phyloP scores from a whole-genome alignment of 2,888 invertebrate species.

The Cephus sareptanus region DNA sequence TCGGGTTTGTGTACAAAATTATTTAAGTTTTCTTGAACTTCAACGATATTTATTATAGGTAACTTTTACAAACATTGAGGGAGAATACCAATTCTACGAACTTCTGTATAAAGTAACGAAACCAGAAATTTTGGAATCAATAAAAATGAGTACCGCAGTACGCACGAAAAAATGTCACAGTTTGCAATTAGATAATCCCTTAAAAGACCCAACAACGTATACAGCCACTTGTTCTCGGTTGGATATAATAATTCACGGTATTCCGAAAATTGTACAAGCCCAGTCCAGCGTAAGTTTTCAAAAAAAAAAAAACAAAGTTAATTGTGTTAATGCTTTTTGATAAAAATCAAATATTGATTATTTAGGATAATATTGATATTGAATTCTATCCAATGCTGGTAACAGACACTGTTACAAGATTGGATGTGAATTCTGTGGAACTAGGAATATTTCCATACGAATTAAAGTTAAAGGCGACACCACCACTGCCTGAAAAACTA shows the following conservation, averaged over 20 bases:
- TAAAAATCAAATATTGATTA: constrained; percentile 5
- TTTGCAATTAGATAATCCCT: constrained; percentile 45
- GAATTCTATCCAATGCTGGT: constrained; percentile 41
- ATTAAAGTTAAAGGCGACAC: constrained; percentile 40
- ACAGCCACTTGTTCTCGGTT: constrained; percentile 32
- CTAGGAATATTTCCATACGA: constrained; percentile 48
- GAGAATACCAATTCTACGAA: constrained; percentile 48
- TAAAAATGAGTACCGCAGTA: constrained; percentile 40
- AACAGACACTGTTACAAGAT: constrained; percentile 26
- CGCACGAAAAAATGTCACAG: constrained; percentile 31
- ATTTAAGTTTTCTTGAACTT: neutral
- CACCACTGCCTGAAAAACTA: constrained; percentile 38
- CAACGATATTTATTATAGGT: constrained; percentile 29
- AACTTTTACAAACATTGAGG: constrained; percentile 39
- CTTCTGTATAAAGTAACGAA: constrained; percentile 45
- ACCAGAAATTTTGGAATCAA: constrained; percentile 41
- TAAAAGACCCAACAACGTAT: constrained; percentile 33
- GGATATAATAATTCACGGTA: constrained; percentile 31
- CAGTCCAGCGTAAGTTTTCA: constrained; percentile 28
- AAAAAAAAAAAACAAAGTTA: neutral
- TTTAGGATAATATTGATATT: constrained; percentile 36
- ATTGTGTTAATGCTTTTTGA: neutral
- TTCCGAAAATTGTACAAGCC: constrained; percentile 32
- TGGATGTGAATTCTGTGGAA: constrained; percentile 36
- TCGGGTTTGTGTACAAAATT: constrained; percentile 30